Evolutionary conservation across 2,888 invertebrate genomes (phyloP).

Genomic region (Eumacrocentrus americanus): DNA sequence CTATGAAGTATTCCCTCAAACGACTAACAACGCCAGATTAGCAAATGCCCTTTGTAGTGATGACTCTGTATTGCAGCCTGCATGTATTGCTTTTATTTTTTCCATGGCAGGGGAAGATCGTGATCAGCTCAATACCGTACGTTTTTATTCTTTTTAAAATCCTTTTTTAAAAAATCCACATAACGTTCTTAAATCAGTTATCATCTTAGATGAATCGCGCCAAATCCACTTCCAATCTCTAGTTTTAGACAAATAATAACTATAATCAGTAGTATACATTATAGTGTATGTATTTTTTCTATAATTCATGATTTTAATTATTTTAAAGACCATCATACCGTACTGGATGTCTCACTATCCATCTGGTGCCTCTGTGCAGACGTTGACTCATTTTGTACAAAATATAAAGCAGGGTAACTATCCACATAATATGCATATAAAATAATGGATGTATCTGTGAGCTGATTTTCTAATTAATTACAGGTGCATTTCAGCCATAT

Average conservation of each 20-base stretch:
- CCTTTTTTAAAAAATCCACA: too few species aligned
- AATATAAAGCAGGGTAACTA: constrained; percentile 17
- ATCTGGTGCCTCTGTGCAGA: constrained; percentile 33
- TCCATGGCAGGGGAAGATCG: constrained; percentile 74
- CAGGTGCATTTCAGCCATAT: constrained; percentile 41
- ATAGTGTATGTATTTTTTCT: neutral
- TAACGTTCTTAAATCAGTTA: too few species aligned
- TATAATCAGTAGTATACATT: too few species aligned
- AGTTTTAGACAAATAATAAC: too few species aligned
- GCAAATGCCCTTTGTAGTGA: constrained; percentile 69
- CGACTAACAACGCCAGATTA: constrained; percentile 66
- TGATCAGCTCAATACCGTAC: constrained; percentile 68
- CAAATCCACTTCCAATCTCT: too few species aligned
- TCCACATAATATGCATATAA: neutral
- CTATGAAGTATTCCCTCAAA: constrained; percentile 72
- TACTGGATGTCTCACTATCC: constrained; percentile 33
- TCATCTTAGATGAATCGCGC: too few species aligned
- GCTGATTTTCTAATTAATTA: neutral
- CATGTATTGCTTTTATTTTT: constrained; percentile 77
- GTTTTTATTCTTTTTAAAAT: too few species aligned
- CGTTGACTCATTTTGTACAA: constrained; percentile 33
- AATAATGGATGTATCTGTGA: too few species aligned
- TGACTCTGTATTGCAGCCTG: constrained; percentile 64
- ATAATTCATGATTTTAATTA: neutral
- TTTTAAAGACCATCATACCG: constrained; percentile 32